These are phyloP conservation scores for Phenganax subtilis DNA, from an alignment of 92 coral and sea anemone genomes.

Conservation along the genomic window DNA sequence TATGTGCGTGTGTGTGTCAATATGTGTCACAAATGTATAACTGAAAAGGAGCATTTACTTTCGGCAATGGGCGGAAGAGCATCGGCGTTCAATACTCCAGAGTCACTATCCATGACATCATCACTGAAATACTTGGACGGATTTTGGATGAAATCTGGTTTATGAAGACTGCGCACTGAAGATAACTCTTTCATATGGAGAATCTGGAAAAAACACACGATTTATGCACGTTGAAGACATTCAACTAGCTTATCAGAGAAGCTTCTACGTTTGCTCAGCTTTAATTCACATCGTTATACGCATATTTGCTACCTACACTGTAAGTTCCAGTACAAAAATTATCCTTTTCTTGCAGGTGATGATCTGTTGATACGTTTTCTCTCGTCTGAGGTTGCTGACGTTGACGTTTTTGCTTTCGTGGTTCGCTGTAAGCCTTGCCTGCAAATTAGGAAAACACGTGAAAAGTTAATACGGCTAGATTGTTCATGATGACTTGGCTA, in stretches of 20 bases:
- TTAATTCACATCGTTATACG: not conserved
- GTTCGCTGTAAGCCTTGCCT: slow-evolving; percentile 93
- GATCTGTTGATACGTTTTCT: slow-evolving; percentile 61
- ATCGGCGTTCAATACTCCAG: not conserved
- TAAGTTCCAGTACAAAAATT: slow-evolving; percentile 84
- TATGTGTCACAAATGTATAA: not conserved
- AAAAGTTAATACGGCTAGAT: not conserved
- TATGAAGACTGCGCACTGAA: slow-evolving; percentile 72
- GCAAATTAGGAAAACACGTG: not conserved
- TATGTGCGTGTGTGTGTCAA: too few relatives aligned
- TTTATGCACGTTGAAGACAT: not conserved
- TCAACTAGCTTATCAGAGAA: not conserved
- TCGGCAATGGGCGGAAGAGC: slow-evolving; percentile 55
- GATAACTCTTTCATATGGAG: slow-evolving; percentile 74
- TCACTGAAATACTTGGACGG: slow-evolving; percentile 86
- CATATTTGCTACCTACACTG: slow-evolving; percentile 54
- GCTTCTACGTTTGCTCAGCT: too few relatives aligned
- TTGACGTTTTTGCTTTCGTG: slow-evolving; percentile 82
- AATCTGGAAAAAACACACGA: slow-evolving; percentile 46
- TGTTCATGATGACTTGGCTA: not conserved
- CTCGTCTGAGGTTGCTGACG: slow-evolving; percentile 84
- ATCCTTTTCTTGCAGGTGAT: slow-evolving; percentile 67
- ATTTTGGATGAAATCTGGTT: slow-evolving; percentile 81
- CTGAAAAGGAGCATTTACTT: slow-evolving; percentile 51
- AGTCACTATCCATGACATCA: not conserved